Percentiles rank a stretch among this genome's conserved stretches.
Conservation (phyloP, 2,888 invertebrate species). For the Chrysolina americana region DNA sequence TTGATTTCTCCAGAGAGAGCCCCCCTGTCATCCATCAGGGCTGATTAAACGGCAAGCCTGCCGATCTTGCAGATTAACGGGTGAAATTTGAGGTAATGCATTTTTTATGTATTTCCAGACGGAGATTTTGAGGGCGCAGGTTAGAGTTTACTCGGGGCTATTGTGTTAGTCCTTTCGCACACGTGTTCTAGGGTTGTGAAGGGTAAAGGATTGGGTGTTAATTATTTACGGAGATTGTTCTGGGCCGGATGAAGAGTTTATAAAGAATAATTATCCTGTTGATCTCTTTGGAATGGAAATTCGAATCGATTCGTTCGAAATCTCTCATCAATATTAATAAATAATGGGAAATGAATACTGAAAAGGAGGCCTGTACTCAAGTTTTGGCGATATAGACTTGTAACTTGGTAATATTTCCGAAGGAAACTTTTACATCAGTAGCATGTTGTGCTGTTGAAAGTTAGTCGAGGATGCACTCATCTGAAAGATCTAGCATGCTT, state of each 20-base stretch:
- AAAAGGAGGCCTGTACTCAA: no score
- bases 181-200: background rate
- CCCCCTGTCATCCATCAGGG: constrained; percentile 66
- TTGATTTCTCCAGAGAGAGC: constrained; percentile 67
- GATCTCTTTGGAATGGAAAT: background rate
- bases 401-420: no score
- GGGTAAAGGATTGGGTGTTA: constrained; percentile 21
- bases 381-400: no score
- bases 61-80: constrained; percentile 64
- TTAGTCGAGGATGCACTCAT: no score
- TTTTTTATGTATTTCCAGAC: constrained; percentile 62
- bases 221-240: constrained; percentile 17
- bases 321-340: no score
- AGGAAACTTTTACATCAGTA: no score
- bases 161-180: constrained; percentile 11
- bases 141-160: constrained; percentile 6
- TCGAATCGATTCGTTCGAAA: background rate
- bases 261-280: background rate
- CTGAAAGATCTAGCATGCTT: no score
- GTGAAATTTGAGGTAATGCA: constrained; percentile 66
- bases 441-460: no score
- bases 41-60: constrained; percentile 66
- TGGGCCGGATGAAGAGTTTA: background rate
- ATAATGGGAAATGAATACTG: no score
- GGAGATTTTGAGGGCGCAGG: background rate